These are phyloP conservation scores for Drosophila borealis DNA, from an alignment of 2,888 invertebrate genomes.

Conservation along the genomic window DNA sequence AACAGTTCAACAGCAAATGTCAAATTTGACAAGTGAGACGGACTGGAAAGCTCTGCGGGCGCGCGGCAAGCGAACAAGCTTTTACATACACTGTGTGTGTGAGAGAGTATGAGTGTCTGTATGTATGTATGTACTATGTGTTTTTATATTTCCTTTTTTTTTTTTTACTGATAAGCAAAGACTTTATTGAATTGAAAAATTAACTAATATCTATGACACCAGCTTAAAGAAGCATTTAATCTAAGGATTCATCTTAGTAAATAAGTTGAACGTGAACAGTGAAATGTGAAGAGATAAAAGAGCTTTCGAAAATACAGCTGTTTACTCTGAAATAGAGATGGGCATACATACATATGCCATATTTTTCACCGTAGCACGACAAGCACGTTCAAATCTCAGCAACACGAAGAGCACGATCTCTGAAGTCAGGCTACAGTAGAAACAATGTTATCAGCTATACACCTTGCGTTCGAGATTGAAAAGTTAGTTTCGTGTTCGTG, in stretches of 20 bases:
- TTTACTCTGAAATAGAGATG: neutral
- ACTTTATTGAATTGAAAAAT: slow-evolving; percentile 25
- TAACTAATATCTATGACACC: slow-evolving; percentile 28
- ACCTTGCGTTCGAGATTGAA: no score
- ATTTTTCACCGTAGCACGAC: no score
- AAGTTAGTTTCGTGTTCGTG: no score
- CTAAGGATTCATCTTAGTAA: neutral
- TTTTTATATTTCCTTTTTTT: slow-evolving; percentile 2
- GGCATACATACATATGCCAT: no score
- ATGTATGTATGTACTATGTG: neutral
- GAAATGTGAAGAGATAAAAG: neutral
- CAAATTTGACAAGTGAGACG: slow-evolving; percentile 68
- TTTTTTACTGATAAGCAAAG: slow-evolving; percentile 39
- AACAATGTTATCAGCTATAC: no score
- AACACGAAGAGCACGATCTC: no score
- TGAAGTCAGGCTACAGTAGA: no score
- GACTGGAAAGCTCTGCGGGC: slow-evolving; percentile 28
- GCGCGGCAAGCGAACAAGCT: slow-evolving; percentile 20
- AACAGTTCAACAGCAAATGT: slow-evolving; percentile 78
- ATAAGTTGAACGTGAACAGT: neutral
- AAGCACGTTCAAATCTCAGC: no score
- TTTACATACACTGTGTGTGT: neutral
- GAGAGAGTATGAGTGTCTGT: slow-evolving; percentile 1
- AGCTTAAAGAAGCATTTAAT: slow-evolving; percentile 12
- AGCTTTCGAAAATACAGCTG: neutral